Evolutionary conservation across 1,140 invertebrate species (phyloP).

Genomic region (Daktulosphaira vitifoliae): DNA sequence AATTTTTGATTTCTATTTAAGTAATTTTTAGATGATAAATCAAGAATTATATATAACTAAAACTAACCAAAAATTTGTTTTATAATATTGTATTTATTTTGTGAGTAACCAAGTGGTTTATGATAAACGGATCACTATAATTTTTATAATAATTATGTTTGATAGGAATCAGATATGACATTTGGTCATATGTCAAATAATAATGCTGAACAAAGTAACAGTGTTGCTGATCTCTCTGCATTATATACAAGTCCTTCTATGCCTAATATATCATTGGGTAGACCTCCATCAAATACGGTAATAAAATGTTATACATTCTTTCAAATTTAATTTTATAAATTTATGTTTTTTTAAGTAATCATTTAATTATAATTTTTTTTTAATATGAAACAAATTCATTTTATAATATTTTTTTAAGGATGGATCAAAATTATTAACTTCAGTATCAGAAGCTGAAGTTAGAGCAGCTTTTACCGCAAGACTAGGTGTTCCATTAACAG

Average conservation of each 20-base stretch:
- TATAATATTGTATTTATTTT: too few species aligned
- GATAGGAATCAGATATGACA: conserved; percentile 49
- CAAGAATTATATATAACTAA: too few species aligned
- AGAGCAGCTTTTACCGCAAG: conserved; percentile 62
- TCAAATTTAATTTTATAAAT: too few species aligned
- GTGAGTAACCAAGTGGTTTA: too few species aligned
- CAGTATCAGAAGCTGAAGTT: conserved; percentile 69
- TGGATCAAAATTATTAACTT: conserved; percentile 42
- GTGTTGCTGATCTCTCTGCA: conserved; percentile 54
- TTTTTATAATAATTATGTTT: too few species aligned
- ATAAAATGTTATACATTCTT: neutral
- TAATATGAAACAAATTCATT: too few species aligned
- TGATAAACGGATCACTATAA: too few species aligned
- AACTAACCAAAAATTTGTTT: too few species aligned
- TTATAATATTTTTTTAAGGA: conserved; percentile 8
- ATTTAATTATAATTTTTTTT: too few species aligned
- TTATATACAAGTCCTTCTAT: conserved; percentile 90
- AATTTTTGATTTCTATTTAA: too few species aligned
- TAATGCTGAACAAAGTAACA: conserved; percentile 47
- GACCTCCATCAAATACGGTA: conserved; percentile 53
- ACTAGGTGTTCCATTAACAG: conserved; percentile 61
- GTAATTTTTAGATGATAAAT: too few species aligned
- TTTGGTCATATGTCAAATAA: conserved; percentile 48
- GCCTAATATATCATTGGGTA: conserved; percentile 89
- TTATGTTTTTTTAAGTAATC: too few species aligned